Evolutionary conservation across 2,113 vertebrate genomes (phyloP).

Genomic region (Alaudala cheleensis): DNA sequence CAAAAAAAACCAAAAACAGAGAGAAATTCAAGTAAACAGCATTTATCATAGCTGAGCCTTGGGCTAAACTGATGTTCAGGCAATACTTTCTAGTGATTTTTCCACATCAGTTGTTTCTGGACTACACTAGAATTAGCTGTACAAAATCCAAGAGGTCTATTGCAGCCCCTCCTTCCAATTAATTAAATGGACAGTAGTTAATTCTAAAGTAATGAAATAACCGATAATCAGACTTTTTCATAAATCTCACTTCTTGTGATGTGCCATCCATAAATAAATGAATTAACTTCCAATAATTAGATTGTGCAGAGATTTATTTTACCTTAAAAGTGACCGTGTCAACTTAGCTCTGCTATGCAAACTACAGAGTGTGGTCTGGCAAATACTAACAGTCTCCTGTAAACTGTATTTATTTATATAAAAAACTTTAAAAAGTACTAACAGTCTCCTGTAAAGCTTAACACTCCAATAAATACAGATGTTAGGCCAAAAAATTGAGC

Average conservation of each 20-base stretch:
- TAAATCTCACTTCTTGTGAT: not conserved
- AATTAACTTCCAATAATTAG: not conserved
- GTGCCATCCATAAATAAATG: not conserved
- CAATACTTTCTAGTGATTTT: not conserved
- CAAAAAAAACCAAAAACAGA: not conserved
- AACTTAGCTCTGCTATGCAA: not conserved
- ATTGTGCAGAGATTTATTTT: not conserved
- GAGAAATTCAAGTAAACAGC: not conserved
- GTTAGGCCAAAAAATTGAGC: not conserved
- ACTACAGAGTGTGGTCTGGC: not conserved
- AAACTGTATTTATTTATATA: too few species aligned
- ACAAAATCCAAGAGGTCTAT: not conserved
- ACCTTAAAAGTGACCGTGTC: not conserved
- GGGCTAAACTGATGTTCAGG: not conserved
- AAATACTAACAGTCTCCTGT: not conserved
- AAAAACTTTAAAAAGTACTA: too few species aligned
- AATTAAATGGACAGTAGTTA: not conserved
- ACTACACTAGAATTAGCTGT: not conserved
- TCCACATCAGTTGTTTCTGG: not conserved
- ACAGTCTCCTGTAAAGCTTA: not conserved
- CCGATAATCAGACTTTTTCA: fast-evolving
- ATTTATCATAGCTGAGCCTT: not conserved
- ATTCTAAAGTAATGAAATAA: not conserved
- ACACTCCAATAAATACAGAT: not conserved
- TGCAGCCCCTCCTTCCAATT: not conserved